Percentiles rank a stretch among this genome's conserved stretches.
These are phyloP conservation scores for Tribolium castaneum DNA, from an alignment of 1,140 invertebrate species.

Conservation along the genomic window DNA sequence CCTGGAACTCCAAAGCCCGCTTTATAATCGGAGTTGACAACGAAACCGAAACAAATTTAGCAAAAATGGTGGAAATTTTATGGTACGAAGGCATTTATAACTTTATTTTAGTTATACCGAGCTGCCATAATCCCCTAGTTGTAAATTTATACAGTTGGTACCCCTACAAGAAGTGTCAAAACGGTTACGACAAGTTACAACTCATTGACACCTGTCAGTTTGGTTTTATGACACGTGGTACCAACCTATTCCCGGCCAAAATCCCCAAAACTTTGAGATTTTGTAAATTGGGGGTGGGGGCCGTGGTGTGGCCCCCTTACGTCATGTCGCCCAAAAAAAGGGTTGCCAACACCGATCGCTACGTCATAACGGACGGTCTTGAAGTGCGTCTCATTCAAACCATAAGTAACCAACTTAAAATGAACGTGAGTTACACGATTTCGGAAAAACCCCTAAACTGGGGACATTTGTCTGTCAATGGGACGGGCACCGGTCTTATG, in stretches of 20 bases:
- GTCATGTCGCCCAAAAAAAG: background rate
- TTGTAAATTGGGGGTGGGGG: background rate
- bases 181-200: background rate
- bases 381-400: background rate
- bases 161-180: background rate
- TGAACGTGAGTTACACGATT: background rate
- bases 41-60: background rate
- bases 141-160: background rate
- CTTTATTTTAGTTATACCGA: background rate
- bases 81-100: slow-evolving; percentile 10
- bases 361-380: background rate
- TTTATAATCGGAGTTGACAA: background rate
- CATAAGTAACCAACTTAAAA: background rate
- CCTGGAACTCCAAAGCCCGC: background rate
- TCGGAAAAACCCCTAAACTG: slow-evolving; percentile 7
- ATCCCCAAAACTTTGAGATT: background rate
- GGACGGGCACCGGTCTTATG: background rate
- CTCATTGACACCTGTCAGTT: background rate
- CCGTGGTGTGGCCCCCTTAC: background rate
- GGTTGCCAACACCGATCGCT: background rate
- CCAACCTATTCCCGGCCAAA: background rate
- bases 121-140: background rate
- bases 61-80: slow-evolving; percentile 1
- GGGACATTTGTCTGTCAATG: slow-evolving; percentile 1
- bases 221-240: background rate